Conservation (phyloP, 2,113 vertebrate species). For the Apodemus sylvaticus region DNA sequence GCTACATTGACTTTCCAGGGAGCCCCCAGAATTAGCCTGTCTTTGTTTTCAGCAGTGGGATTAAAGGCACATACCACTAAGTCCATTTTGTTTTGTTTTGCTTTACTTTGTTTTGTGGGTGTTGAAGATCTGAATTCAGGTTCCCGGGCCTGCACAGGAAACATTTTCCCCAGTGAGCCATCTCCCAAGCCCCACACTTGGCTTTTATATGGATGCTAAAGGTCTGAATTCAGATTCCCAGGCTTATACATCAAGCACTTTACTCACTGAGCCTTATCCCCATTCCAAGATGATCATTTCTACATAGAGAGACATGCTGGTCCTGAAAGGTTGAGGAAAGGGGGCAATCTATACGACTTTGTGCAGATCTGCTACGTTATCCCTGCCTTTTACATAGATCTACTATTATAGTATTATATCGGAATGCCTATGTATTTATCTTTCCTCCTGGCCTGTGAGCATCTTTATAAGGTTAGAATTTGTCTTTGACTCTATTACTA, state of each 20-base stretch:
- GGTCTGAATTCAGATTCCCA: not conserved
- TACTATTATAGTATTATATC: not conserved
- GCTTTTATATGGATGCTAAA: not conserved
- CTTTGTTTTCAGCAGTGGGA: not conserved
- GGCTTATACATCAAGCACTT: not conserved
- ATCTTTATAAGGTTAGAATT: slow-evolving; percentile 21
- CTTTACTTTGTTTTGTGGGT: not conserved
- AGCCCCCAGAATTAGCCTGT: not conserved
- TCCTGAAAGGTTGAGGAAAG: slow-evolving; percentile 39
- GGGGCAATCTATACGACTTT: not conserved
- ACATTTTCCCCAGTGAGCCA: not conserved
- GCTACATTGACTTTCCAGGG: too few relatives aligned
- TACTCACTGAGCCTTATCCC: not conserved
- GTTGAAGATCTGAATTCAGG: not conserved
- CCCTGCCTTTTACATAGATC: slow-evolving; percentile 23
- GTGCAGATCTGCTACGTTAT: slow-evolving; percentile 15
- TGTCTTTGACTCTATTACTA: not conserved
- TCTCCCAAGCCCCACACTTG: not conserved
- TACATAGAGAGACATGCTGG: not conserved
- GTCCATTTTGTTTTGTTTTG: not conserved
- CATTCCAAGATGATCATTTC: not conserved
- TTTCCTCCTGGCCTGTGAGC: slow-evolving; percentile 33
- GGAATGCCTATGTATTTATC: slow-evolving; percentile 14
- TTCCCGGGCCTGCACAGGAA: not conserved
- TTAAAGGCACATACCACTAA: not conserved